A percentile compares a stretch with the other conserved stretches of the same genome.
These are phyloP conservation scores for Lucifuga dentata DNA, from an alignment of 2,113 vertebrate genomes.

Conservation along the genomic window DNA sequence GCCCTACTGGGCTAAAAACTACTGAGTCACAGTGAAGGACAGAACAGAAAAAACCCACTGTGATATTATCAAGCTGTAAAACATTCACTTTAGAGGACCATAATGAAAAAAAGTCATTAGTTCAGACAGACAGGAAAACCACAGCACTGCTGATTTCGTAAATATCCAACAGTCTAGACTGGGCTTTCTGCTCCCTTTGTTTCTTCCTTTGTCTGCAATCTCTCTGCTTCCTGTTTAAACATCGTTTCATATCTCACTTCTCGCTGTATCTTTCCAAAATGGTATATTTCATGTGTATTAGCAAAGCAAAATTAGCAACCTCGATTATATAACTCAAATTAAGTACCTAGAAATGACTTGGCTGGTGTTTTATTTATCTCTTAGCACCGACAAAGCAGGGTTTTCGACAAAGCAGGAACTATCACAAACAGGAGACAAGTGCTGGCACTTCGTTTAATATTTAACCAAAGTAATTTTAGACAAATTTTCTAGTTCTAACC, in stretches of 20 bases:
- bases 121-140: background rate
- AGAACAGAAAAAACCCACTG: slow-evolving; percentile 25
- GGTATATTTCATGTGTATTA: slow-evolving; percentile 10
- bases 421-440: background rate
- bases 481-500: slow-evolving; percentile 8
- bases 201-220: slow-evolving; percentile 78
- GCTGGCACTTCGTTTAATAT: slow-evolving; percentile 16
- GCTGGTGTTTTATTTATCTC: slow-evolving; percentile 37
- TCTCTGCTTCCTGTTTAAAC: slow-evolving; percentile 76
- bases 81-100: background rate
- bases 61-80: background rate
- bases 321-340: slow-evolving; percentile 52
- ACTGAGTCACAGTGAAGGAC: slow-evolving; percentile 75
- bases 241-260: slow-evolving; percentile 22
- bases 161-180: slow-evolving; percentile 63
- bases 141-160: slow-evolving; percentile 21
- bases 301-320: slow-evolving; percentile 16
- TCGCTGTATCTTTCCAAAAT: slow-evolving; percentile 14
- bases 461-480: slow-evolving; percentile 31
- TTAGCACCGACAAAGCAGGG: slow-evolving; percentile 28
- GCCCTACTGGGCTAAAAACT: slow-evolving; percentile 67
- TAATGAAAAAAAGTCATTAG: background rate
- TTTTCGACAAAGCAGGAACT: slow-evolving; percentile 25
- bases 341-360: slow-evolving; percentile 36
- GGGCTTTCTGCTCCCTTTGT: slow-evolving; percentile 73